phyloP scores from a whole-genome alignment of 1,140 invertebrate genomes.

The Galendromus occidentalis region DNA sequence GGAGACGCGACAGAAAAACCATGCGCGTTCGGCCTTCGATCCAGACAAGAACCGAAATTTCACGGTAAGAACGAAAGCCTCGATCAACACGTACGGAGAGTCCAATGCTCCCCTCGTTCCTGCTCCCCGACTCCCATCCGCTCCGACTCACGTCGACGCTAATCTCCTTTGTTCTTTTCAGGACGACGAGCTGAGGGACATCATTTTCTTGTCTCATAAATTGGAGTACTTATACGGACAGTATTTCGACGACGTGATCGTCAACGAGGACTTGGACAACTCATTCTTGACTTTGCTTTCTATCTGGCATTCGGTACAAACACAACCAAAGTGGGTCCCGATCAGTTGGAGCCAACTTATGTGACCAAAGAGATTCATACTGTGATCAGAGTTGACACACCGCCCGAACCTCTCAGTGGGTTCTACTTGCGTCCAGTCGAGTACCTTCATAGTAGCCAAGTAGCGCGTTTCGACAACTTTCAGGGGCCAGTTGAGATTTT shows the following conservation, averaged over 20 bases:
- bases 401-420: not conserved
- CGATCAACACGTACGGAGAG: too few species aligned
- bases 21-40: conserved; percentile 72
- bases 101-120: too few species aligned
- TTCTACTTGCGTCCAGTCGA: too few species aligned
- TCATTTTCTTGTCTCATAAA: conserved; percentile 59
- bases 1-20: conserved; percentile 42
- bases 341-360: conserved; percentile 53
- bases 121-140: too few species aligned
- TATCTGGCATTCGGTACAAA: conserved; percentile 62
- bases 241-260: conserved; percentile 76
- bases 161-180: conserved; percentile 26
- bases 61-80: conserved; percentile 46
- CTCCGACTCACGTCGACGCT: conserved; percentile 13
- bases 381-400: not conserved
- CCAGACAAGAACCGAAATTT: conserved; percentile 67
- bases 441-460: too few species aligned
- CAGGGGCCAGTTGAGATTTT: too few species aligned
- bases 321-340: conserved; percentile 88
- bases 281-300: conserved; percentile 68
- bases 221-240: conserved; percentile 88
- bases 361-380: conserved; percentile 4
- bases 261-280: conserved; percentile 66
- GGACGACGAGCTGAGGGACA: conserved; percentile 83
- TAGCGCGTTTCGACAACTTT: too few species aligned